phyloP scores from a whole-genome alignment of 2,113 vertebrate genomes.

The Sminthopsis crassicaudata region DNA sequence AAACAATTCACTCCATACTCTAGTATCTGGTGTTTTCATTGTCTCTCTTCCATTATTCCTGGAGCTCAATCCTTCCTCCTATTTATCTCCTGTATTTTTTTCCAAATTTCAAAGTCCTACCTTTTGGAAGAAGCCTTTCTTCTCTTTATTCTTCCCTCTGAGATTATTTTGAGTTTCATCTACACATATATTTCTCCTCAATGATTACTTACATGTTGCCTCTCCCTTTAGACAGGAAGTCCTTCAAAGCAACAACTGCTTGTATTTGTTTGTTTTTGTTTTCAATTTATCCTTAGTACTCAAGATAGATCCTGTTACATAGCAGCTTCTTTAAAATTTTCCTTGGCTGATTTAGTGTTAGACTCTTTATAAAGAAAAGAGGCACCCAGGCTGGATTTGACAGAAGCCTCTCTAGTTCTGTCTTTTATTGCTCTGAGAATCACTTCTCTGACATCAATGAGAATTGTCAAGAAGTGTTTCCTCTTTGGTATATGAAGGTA shows the following conservation, averaged over 20 bases:
- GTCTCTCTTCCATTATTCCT: background rate
- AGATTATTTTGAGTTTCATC: background rate
- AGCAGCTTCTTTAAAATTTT: background rate
- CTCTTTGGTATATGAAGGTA: no score
- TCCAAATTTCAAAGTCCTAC: background rate
- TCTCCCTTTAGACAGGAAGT: background rate
- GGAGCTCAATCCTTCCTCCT: background rate
- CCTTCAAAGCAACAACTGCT: background rate
- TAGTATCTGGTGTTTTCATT: background rate
- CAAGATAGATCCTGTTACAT: background rate
- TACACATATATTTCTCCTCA: background rate
- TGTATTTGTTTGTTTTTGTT: background rate
- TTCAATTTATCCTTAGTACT: background rate
- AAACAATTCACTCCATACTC: background rate
- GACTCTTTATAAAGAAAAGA: background rate
- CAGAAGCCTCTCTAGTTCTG: background rate
- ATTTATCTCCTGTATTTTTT: background rate
- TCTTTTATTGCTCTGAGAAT: background rate
- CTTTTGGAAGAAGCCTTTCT: background rate
- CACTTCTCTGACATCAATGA: background rate
- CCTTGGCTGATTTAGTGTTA: background rate
- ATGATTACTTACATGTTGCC: background rate
- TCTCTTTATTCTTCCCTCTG: background rate
- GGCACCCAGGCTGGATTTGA: background rate
- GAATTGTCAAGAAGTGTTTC: background rate